Evolutionary conservation across 2,797 vertebrate species (phyloP).

Genomic region (Fringilla coelebs): DNA sequence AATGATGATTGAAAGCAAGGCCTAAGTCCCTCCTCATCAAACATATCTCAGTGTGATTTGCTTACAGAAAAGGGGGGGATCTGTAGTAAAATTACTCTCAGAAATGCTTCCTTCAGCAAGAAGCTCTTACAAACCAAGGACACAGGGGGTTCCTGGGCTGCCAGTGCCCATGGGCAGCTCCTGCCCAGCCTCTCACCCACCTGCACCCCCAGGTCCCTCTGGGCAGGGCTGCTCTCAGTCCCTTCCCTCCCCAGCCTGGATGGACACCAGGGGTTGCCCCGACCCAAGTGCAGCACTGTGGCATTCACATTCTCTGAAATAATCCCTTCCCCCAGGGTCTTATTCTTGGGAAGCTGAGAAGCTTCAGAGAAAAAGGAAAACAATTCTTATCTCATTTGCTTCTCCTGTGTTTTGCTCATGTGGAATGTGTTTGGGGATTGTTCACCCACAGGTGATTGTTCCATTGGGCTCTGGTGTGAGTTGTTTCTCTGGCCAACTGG

Average conservation of each 20-base stretch:
- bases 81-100: background rate
- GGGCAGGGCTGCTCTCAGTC: background rate
- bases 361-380: too few species aligned
- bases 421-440: too few species aligned
- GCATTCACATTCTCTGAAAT: too few species aligned
- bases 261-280: fast-evolving
- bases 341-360: too few species aligned
- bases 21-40: background rate
- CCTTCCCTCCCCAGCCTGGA: background rate
- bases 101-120: background rate
- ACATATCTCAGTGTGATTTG: background rate
- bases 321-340: too few species aligned
- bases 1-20: background rate
- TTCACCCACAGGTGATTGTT: too few species aligned
- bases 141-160: background rate
- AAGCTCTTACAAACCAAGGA: background rate
- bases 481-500: too few species aligned
- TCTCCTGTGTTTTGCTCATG: too few species aligned
- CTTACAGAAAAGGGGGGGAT: background rate
- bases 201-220: background rate
- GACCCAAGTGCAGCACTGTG: background rate
- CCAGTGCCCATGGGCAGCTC: background rate
- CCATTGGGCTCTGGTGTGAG: too few species aligned
- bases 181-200: background rate
- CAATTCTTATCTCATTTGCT: too few species aligned